Percentiles rank a stretch among this genome's conserved stretches.
Conservation (phyloP, 2,113 vertebrate genomes). For the Brachypteracias leptosomus region DNA sequence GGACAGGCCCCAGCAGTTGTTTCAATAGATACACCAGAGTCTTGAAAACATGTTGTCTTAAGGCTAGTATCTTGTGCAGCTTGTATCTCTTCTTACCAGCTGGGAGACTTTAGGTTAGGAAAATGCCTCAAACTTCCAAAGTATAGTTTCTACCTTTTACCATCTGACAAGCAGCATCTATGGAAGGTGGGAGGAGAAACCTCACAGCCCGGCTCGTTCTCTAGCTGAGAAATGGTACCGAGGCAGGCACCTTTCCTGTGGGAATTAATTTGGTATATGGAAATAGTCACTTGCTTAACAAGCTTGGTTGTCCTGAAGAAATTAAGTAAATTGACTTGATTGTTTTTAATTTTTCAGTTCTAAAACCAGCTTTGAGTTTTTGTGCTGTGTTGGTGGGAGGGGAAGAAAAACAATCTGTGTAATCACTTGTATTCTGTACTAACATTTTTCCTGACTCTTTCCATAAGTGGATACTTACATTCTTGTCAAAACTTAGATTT, state of each 20-base stretch:
- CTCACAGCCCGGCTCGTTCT: background rate
- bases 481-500: constrained; percentile 22
- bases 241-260: background rate
- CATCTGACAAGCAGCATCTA: background rate
- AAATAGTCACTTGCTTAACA: background rate
- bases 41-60: background rate
- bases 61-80: background rate
- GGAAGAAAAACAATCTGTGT: background rate
- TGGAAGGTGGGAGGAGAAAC: background rate
- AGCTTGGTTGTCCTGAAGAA: background rate
- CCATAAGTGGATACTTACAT: constrained; percentile 18
- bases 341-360: background rate
- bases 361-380: background rate
- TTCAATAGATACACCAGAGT: background rate
- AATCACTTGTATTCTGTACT: background rate
- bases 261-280: background rate
- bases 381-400: background rate
- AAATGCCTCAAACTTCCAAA: background rate
- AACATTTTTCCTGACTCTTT: background rate
- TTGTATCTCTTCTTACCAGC: background rate
- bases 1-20: constrained; percentile 78
- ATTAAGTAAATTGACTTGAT: background rate
- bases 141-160: background rate
- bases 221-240: background rate
- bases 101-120: background rate